Conservation (phyloP, 2,888 invertebrate genomes). For the Plagiodera versicolora region DNA sequence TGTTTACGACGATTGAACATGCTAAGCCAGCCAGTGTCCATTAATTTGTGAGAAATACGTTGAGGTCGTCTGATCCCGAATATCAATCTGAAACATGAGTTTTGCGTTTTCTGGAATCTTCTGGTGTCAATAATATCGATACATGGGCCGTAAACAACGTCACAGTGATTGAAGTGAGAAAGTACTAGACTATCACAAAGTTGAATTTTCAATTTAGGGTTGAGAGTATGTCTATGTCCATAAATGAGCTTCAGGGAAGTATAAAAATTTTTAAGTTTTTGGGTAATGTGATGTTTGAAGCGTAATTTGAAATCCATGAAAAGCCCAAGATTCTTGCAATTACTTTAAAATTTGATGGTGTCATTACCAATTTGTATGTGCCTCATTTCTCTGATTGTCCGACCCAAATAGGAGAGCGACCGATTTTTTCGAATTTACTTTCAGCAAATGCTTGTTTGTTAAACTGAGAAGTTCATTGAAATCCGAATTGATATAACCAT, state of each 20-base stretch:
- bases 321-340: background rate
- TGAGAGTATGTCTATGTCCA: background rate
- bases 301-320: background rate
- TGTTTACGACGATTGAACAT: slow-evolving; percentile 3
- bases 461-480: background rate
- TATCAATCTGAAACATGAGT: background rate
- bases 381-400: background rate
- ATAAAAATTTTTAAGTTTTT: slow-evolving; percentile 1
- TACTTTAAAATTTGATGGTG: background rate
- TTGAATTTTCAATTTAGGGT: background rate
- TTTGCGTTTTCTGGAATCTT: background rate
- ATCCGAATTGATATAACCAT: background rate
- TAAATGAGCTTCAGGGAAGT: background rate
- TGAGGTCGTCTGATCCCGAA: background rate
- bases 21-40: background rate
- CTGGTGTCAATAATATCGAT: no score
- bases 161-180: background rate
- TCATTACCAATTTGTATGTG: background rate
- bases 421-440: background rate
- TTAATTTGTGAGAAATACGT: background rate
- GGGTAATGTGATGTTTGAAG: background rate
- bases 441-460: slow-evolving; percentile 1
- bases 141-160: background rate
- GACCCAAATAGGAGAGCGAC: background rate
- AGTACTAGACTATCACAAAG: background rate